A percentile compares a stretch with the other conserved stretches of the same genome.
Conservation (phyloP, 2,888 invertebrate species). For the Chalcis sispes region DNA sequence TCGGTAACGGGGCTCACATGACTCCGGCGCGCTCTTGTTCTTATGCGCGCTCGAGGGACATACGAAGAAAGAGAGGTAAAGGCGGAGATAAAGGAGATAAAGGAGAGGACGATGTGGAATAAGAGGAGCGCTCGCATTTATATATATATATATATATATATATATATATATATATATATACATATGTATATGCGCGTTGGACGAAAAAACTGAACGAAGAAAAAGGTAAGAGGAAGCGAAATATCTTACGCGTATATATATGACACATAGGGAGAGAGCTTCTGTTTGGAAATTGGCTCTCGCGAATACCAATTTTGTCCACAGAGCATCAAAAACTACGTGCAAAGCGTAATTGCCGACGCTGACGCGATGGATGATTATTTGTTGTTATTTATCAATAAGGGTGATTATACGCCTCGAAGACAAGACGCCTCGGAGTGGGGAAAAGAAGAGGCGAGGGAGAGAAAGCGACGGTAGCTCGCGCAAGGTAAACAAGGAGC, state of each 20-base stretch:
- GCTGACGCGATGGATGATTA: slow-evolving; percentile 40
- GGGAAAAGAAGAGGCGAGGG: not conserved
- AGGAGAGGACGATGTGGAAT: slow-evolving; percentile 12
- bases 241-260: not conserved
- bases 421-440: not conserved
- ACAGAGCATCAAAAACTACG: slow-evolving; percentile 36
- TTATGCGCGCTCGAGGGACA: slow-evolving; percentile 9
- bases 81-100: slow-evolving; percentile 25
- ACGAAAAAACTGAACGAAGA: slow-evolving; percentile 33
- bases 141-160: not conserved
- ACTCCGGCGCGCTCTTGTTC: slow-evolving; percentile 31
- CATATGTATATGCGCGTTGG: not conserved
- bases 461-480: not conserved
- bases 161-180: not conserved
- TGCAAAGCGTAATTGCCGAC: slow-evolving; percentile 43
- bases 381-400: slow-evolving; percentile 51
- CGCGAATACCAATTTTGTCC: slow-evolving; percentile 48
- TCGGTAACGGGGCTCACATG: slow-evolving; percentile 60
- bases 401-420: slow-evolving; percentile 32
- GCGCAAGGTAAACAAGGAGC: slow-evolving; percentile 45
- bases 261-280: slow-evolving; percentile 10
- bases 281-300: slow-evolving; percentile 51
- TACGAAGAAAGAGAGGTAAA: slow-evolving; percentile 11
- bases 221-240: not conserved
- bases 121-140: slow-evolving; percentile 23